Percentiles rank a stretch among this genome's conserved stretches.
These are phyloP conservation scores for Nudaria mundana DNA, from an alignment of 2,888 invertebrate genomes.

Conservation along the genomic window DNA sequence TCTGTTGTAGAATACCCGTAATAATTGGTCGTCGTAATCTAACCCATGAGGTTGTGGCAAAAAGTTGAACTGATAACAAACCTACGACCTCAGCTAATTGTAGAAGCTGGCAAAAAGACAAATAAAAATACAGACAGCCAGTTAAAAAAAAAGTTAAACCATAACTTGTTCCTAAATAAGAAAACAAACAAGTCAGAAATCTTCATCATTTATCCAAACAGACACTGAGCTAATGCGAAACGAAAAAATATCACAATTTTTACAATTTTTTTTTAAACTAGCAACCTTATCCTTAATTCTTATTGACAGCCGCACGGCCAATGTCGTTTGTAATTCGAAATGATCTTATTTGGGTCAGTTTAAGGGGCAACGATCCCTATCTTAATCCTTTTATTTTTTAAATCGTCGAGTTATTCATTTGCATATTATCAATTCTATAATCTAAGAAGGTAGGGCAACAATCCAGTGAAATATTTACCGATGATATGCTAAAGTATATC, in stretches of 20 bases:
- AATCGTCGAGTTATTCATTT: slow-evolving; percentile 66
- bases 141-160: slow-evolving; percentile 17
- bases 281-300: slow-evolving; percentile 71
- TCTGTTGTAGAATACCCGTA: no score
- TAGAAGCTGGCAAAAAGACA: slow-evolving; percentile 4
- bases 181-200: slow-evolving; percentile 26
- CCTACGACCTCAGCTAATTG: slow-evolving; percentile 15
- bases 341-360: slow-evolving; percentile 77
- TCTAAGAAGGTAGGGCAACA: slow-evolving; percentile 67
- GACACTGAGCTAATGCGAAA: slow-evolving; percentile 13
- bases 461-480: slow-evolving; percentile 71
- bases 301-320: slow-evolving; percentile 63
- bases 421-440: slow-evolving; percentile 72
- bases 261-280: slow-evolving; percentile 46
- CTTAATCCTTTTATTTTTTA: slow-evolving; percentile 67
- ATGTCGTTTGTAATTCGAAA: slow-evolving; percentile 60
- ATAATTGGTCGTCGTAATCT: no score
- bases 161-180: slow-evolving; percentile 12
- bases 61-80: slow-evolving; percentile 8
- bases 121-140: no score
- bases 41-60: no score
- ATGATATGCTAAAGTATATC: slow-evolving; percentile 65
- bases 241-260: slow-evolving; percentile 26
- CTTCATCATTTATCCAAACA: slow-evolving; percentile 25
- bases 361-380: slow-evolving; percentile 62